Base-by-base conservation (phyloP, 1,140 invertebrate genomes). In the Potamilus streckersoni region DNA sequence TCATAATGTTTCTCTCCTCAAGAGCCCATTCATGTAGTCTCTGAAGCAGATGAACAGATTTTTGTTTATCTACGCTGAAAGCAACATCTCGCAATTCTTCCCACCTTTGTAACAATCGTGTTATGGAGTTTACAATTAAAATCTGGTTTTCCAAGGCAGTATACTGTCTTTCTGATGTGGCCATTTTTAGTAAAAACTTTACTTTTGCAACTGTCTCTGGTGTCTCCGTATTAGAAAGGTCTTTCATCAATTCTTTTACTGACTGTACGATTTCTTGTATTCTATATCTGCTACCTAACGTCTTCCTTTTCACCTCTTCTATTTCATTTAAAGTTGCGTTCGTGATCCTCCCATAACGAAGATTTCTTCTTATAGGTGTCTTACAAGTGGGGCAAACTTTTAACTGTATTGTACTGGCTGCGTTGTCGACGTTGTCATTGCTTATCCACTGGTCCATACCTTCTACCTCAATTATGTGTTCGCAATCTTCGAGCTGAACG, bases 311-410 rank as follows among this genome's bases (percentile, higher is more conserved):
- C 2, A 94, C 91, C 19, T 85, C 84, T 67, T 90, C 90, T 59
- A 94, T 92, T 77, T 93, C 91, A 60, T 85, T 80, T n/a, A 92
- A 87, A 56, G 87, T 88, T 31, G 82, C 69, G 79, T 93, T 93
- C 2, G 94, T 90, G 11, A 91, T 81, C 73, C 92, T 90, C 75
- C 92, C 92, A 82, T 93, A 94, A 31, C 93, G 86, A 17, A 90
- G 82, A 76, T 92, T 93, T 74, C 90, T 91, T 58, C 91, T 89
- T n/a, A 94, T 93, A 0, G 91, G 87, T 31, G 91, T 92, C 71
- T 92, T 92, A 81, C 94, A 94, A 74, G 86, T 88, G 5, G 94
- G 93, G 85, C 94, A 94, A 3, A 80, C 71, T 76, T 92, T 93
- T 74, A 93, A 87, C 20, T 89, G 79, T 63, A 94, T 91, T 68